phyloP scores from a whole-genome alignment of 2,797 vertebrate species.

The Cichlasoma orientale region DNA sequence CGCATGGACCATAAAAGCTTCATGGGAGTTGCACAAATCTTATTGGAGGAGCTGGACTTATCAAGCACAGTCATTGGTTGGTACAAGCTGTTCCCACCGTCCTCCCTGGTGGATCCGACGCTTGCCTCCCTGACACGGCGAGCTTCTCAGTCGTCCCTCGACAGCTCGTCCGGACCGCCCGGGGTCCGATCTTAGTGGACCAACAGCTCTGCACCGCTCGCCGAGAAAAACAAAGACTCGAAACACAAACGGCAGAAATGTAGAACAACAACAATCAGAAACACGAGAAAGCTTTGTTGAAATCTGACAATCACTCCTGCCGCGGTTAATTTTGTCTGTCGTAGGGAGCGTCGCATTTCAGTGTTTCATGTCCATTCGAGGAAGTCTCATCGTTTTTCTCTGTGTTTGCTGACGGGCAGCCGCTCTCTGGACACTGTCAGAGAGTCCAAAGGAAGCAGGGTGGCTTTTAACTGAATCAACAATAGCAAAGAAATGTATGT shows the following conservation, averaged over 20 bases:
- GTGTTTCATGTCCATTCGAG: constrained; percentile 65
- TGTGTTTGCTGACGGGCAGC: constrained; percentile 51
- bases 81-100: constrained; percentile 99
- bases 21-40: constrained; percentile 99
- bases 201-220: constrained; percentile 47
- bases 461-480: constrained; percentile 70
- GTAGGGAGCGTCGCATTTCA: constrained; percentile 67
- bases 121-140: constrained; percentile 94
- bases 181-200: constrained; percentile 93
- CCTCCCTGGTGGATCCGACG: constrained; percentile 96
- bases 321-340: constrained; percentile 80
- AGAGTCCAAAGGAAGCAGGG: constrained; percentile 66
- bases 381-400: constrained; percentile 47
- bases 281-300: constrained; percentile 89
- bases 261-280: constrained; percentile 79
- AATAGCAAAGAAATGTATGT: constrained; percentile 76
- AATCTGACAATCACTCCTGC: constrained; percentile 98
- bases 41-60: constrained; percentile 96
- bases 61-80: constrained; percentile 99
- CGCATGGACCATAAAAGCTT: constrained; percentile 99
- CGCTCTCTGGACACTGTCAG: constrained; percentile 42
- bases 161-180: constrained; percentile 92
- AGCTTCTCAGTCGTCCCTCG: constrained; percentile 96
- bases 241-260: constrained; percentile 40
- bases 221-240: constrained; percentile 45